A percentile compares a stretch with the other conserved stretches of the same genome.
Evolutionary conservation across 2,797 vertebrate genomes (phyloP).

Genomic region (Spinibarbus caldwelli): DNA sequence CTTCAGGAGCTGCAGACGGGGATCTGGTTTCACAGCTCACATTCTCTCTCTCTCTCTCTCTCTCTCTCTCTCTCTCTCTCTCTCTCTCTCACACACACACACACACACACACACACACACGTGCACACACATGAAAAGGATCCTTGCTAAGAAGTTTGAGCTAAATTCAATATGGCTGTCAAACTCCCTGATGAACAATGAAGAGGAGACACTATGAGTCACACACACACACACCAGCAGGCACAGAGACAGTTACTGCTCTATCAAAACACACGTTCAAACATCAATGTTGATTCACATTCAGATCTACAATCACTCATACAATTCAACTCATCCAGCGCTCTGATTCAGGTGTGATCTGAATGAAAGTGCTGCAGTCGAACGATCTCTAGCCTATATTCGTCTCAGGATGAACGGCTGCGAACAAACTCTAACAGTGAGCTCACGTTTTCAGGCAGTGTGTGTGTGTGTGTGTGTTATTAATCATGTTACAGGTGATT

Average conservation of each 20-base stretch:
- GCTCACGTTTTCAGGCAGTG: conserved; percentile 28
- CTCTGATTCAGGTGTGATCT: conserved; percentile 21
- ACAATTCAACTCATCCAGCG: conserved; percentile 6
- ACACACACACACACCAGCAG: conserved; percentile 1
- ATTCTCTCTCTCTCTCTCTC: conserved; percentile 6
- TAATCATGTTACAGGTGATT: conserved; percentile 39
- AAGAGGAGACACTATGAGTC: conserved; percentile 46
- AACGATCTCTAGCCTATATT: not conserved
- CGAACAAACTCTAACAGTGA: conserved; percentile 6
- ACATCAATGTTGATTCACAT: conserved; percentile 5
- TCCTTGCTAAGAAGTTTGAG: conserved; percentile 63
- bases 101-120: conserved; percentile 29
- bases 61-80: no score
- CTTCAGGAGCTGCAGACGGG: conserved; percentile 40
- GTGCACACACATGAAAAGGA: conserved; percentile 55
- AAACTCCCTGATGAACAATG: conserved; percentile 54
- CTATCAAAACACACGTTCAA: conserved; percentile 23
- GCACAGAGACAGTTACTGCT: conserved; percentile 32
- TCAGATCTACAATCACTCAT: not conserved
- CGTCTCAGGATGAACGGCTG: conserved; percentile 3
- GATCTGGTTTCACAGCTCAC: conserved; percentile 58
- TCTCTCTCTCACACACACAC: conserved; percentile 41
- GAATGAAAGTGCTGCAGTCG: not conserved
- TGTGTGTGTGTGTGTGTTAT: conserved; percentile 22
- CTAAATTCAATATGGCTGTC: conserved; percentile 57